Conservation (phyloP, 2,113 vertebrate species). For the Spheniscus mendiculus region DNA sequence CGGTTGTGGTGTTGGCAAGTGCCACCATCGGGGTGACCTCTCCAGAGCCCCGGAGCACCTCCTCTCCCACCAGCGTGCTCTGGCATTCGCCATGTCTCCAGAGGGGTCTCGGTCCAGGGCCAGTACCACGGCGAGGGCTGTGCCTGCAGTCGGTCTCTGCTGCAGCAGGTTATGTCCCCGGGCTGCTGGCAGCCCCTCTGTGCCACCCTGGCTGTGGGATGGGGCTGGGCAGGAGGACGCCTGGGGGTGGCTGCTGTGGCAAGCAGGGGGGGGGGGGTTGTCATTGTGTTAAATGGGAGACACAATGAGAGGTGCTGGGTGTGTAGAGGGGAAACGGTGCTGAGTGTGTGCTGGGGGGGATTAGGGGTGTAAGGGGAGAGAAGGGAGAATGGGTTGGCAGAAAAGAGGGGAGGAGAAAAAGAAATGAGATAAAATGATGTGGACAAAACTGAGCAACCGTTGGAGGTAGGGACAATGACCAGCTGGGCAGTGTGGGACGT, state of each 20-base stretch:
- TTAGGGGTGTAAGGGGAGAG: neutral
- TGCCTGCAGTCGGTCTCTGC: neutral
- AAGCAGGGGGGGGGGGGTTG: accelerated
- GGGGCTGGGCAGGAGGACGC: no score
- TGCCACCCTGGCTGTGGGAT: neutral
- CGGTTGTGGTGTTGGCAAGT: accelerated
- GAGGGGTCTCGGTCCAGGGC: neutral
- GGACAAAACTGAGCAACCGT: accelerated
- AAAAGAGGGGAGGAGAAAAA: neutral
- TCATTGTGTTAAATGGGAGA: neutral
- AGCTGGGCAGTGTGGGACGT: neutral
- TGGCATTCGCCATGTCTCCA: accelerated
- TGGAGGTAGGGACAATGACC: neutral
- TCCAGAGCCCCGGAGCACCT: neutral
- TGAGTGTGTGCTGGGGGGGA: neutral
- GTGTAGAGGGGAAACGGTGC: neutral
- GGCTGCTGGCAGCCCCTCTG: neutral
- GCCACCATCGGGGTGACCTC: neutral
- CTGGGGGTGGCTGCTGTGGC: neutral
- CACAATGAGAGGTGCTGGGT: neutral
- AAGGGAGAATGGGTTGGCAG: neutral
- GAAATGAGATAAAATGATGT: neutral
- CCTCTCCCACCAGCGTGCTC: accelerated
- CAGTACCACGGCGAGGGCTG: neutral
- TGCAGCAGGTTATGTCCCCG: accelerated